A percentile compares a stretch with the other conserved stretches of the same genome.
phyloP scores from a whole-genome alignment of 2,797 vertebrate species.

The Diplodus sargus region DNA sequence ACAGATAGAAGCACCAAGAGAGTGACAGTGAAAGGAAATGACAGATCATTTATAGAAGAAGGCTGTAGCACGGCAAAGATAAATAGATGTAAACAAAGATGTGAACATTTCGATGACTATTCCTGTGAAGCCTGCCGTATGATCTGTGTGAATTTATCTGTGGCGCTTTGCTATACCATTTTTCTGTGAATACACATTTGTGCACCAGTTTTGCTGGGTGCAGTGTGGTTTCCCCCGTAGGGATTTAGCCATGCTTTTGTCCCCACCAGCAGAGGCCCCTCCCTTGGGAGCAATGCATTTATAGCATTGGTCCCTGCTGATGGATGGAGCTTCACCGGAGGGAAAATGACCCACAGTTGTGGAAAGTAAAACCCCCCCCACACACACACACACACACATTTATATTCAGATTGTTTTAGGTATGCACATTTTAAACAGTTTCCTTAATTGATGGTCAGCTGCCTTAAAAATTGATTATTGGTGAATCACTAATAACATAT shows the following conservation, averaged over 20 bases:
- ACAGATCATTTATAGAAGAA: constrained; percentile 45
- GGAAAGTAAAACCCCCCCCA: not conserved
- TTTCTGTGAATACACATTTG: not conserved
- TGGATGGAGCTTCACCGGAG: constrained; percentile 53
- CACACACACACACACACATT: not conserved
- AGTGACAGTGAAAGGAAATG: constrained; percentile 54
- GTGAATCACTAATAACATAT: too few species aligned
- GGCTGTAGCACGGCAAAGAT: constrained; percentile 32
- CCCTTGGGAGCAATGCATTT: constrained; percentile 46
- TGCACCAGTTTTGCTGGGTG: constrained; percentile 7
- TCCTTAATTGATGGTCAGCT: too few species aligned
- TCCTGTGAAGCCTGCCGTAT: constrained; percentile 2
- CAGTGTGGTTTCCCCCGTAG: constrained; percentile 27
- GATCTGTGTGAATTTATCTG: constrained; percentile 11
- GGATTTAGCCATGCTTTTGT: constrained; percentile 61
- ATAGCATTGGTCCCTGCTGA: constrained; percentile 42
- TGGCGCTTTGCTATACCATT: not conserved
- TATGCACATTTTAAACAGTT: too few species aligned
- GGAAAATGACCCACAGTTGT: constrained; percentile 1
- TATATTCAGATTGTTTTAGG: too few species aligned
- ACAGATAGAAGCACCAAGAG: constrained; percentile 44
- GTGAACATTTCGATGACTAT: constrained; percentile 24
- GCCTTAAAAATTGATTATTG: too few species aligned
- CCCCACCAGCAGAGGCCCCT: constrained; percentile 41
- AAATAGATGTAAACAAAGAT: constrained; percentile 37